Evolutionary conservation across 2,797 vertebrate genomes (phyloP), one percentile per base, ranked within the genome.

Genomic region (Vespertilio murinus): DNA sequence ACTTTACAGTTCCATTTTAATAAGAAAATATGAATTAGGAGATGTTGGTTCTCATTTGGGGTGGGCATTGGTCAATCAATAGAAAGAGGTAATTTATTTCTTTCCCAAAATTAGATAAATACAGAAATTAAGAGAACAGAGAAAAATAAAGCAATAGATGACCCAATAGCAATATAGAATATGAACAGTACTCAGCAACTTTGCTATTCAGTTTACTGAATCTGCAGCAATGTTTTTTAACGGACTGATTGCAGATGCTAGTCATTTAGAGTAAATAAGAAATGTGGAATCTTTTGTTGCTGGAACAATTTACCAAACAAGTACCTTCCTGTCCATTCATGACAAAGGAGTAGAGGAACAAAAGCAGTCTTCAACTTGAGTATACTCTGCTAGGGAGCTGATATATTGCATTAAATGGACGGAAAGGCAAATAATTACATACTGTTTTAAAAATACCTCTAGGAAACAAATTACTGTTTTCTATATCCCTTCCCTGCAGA

Each of bases 401-500:
- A 95, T 61, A 30, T 52, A 82, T 59, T 96, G 88, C 64, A 45
- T 71, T n/a, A 59, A 61, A 30, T 61, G 25, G 59, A 61, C 30
- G 59, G 28, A 61, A 30, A 61, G 28, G 59, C 11, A 5, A 61
- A 61, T 61, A 61, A 61, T 28, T 61, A 61, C 11, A 61, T 61
- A 28, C 28, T 61, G 30, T 61, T 61, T 13, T 30, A 6, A 61
- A 59, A 61, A 30, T 61, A 30, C 28, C 28, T 61, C 59, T 61
- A 30, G 45, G 85, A 97, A 97, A 97, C 81, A 97, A 97, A 97
- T 96, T 95, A 95, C 12, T 2, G 54, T 97, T 97, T 96, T 95
- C 94, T 42, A 59, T 64, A 85, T 90, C 81, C 59, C 67, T 84
- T 90, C 25, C 30, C 38, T 78, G 56, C 45, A 94, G 16, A 92